phyloP scores from a whole-genome alignment of 2,797 vertebrate genomes.

The Pogoniulus pusillus region DNA sequence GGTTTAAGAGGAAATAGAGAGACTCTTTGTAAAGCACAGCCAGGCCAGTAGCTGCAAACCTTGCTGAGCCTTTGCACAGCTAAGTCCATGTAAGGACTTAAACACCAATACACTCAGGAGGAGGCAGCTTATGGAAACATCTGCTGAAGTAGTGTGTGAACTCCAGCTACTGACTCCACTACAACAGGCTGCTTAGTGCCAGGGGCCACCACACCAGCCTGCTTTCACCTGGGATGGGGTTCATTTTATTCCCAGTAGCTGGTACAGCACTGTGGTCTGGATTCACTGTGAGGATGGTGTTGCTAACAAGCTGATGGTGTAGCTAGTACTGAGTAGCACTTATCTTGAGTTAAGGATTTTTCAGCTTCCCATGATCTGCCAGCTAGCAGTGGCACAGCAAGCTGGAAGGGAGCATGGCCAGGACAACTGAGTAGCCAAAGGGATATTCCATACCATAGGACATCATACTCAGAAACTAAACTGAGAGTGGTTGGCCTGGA shows the following conservation, averaged over 20 bases:
- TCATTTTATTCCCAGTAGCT: neutral
- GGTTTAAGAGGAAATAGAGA: neutral
- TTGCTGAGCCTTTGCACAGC: neutral
- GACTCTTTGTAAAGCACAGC: neutral
- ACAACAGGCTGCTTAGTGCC: neutral
- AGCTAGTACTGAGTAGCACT: neutral
- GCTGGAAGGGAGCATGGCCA: neutral
- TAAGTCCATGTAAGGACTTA: neutral
- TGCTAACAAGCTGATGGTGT: neutral
- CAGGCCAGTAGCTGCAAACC: neutral
- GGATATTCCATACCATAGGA: neutral
- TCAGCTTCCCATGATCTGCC: neutral
- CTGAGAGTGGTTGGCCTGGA: too few species aligned
- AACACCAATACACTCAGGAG: neutral
- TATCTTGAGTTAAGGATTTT: neutral
- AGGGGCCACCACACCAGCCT: fast-evolving
- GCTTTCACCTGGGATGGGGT: neutral
- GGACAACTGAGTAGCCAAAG: neutral
- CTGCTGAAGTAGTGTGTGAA: neutral
- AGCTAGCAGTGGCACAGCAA: neutral
- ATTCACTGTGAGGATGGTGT: neutral
- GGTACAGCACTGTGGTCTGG: neutral
- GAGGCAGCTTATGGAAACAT: neutral
- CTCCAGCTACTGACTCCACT: neutral
- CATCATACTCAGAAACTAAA: neutral